Evolutionary conservation across 37 sponge, comb jelly and placozoan genomes (phyloP), one percentile per base, ranked within the genome.

Genomic region (Beroe forskalii): DNA sequence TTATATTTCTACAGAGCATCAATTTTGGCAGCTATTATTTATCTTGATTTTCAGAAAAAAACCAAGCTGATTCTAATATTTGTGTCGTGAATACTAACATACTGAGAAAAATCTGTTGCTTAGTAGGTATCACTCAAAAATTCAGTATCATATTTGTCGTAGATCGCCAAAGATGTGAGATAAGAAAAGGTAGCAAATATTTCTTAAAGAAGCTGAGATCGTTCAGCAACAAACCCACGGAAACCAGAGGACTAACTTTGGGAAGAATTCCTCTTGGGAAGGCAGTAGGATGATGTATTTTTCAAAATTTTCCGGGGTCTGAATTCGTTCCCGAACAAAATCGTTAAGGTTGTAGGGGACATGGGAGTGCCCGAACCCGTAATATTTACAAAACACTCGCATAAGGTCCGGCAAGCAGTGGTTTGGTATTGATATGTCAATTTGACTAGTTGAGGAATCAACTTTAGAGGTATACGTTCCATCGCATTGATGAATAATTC

Each of bases 191-290:
- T n/a, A n/a, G n/a, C n/a, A n/a, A n/a, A n/a, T n/a, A n/a, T n/a
- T n/a, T n/a, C n/a, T n/a, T n/a, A n/a, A n/a, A n/a, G n/a, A n/a
- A n/a, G n/a, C n/a, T n/a, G n/a, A n/a, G n/a, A n/a, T n/a, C n/a
- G n/a, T n/a, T n/a, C n/a, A n/a, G n/a, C n/a, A n/a, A n/a, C n/a
- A n/a, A n/a, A n/a, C n/a, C n/a, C n/a, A n/a, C n/a, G n/a, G n/a
- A n/a, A n/a, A n/a, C n/a, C n/a, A n/a, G n/a, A n/a, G n/a, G 22
- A 80, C 86, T 43, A 80, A 80, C 86, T 43, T 80, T 33, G 86
- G 86, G 25, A 24, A 23, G 55, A 38, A 80, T 23, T 80, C 86
- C 3, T 35, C 40, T 33, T 38, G 44, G 28, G 86, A 8, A 4
- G 86, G 86, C 1, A 80, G 48, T 27, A 80, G 44, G 86, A 19